Evolutionary conservation across 2,797 vertebrate genomes (phyloP), one percentile per base, ranked within the genome.

Genomic region (Malurus splendens): DNA sequence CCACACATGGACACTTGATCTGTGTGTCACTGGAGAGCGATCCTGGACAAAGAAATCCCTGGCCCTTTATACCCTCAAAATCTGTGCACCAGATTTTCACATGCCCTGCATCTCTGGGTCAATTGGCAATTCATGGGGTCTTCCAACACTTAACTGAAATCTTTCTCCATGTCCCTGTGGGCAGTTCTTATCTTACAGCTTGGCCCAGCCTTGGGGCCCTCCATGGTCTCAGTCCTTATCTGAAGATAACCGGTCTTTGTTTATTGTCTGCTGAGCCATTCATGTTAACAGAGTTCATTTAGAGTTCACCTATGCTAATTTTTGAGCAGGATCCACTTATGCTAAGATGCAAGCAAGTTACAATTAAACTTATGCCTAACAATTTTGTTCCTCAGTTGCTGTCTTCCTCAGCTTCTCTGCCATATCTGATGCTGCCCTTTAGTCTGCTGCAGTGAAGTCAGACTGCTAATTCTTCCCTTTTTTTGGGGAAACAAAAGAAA

Each of bases 1-100:
- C 33, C 51, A 4, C 7, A 1, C 0, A 2, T 30, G n/a, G 22
- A 8, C 8, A 3, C 30, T 86, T 0, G 0, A 8, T 11, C 47
- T 36, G 18, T 55, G 10, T 66, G 25, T 51, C 8, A 59, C 47
- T 52, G 41, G 41, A 54, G 36, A 66, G n/a, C 30, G 27, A 54
- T 27, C 27, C 41, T 47, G 41, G 18, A 33, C 60, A 28, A n/a
- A 66, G 33, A 52, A 51, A 30, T 33, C 39, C 20, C 38, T 51
- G 15, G 4, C 6, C 17, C 24, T 51, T 65, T 39, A 15, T 30
- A 25, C 8, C 5, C 45, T 65, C 28, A 28, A 36, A 33, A 24
- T 25, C 39, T 8, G 20, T 33, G 18, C 33, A 23, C 20, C 24
- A 27, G 14, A 39, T 59, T 39, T 30, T 47, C 41, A 23, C 1